Conservation (phyloP, 2,797 vertebrate genomes). For the Myioborus melanocephalus region DNA sequence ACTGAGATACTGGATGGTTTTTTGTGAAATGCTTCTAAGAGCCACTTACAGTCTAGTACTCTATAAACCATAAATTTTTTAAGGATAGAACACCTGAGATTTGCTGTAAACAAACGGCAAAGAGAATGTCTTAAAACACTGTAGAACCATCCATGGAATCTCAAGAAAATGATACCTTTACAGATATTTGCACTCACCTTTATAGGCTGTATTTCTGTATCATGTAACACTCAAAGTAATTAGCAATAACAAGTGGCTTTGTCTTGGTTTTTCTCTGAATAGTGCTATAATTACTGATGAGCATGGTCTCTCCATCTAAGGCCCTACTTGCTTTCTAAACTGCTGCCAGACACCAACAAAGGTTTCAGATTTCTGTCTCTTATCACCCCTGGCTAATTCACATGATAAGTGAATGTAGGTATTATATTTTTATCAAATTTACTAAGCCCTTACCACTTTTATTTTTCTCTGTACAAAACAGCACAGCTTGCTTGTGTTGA, state of each 20-base stretch:
- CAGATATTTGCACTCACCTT: neutral
- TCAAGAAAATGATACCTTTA: neutral
- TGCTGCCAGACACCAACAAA: neutral
- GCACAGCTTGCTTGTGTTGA: neutral
- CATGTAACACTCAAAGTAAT: neutral
- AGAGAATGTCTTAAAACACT: neutral
- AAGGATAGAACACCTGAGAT: neutral
- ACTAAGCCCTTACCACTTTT: neutral
- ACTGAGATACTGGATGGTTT: neutral
- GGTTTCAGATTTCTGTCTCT: neutral
- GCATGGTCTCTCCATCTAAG: neutral
- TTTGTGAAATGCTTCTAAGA: neutral
- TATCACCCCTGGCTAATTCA: neutral
- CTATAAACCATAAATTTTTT: neutral
- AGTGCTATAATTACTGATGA: neutral
- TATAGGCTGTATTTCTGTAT: neutral
- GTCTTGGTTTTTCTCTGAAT: neutral
- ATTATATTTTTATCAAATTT: neutral
- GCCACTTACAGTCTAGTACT: neutral
- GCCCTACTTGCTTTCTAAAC: neutral
- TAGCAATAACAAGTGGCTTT: neutral
- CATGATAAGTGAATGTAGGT: neutral
- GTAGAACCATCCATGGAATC: neutral
- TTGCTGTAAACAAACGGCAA: neutral
- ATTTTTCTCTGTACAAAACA: neutral